phyloP scores from a whole-genome alignment of 2,113 vertebrate genomes.

The Mus pahari region DNA sequence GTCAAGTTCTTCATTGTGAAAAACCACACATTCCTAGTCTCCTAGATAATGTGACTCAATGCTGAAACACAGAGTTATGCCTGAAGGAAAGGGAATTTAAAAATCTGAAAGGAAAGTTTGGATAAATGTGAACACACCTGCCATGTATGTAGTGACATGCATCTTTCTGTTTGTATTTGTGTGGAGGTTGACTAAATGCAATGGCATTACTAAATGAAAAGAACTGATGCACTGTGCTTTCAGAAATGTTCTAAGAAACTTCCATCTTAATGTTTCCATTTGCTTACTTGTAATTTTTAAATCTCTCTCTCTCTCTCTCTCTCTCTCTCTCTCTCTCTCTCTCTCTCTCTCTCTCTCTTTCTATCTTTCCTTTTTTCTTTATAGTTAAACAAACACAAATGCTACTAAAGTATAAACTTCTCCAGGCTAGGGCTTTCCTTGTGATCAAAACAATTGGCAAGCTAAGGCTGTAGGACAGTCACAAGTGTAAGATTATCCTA shows the following conservation, averaged over 20 bases:
- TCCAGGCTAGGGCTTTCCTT: background rate
- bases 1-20: slow-evolving; percentile 61
- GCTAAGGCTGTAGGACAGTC: too few relatives aligned
- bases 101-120: background rate
- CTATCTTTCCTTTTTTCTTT: too few relatives aligned
- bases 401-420: background rate
- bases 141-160: background rate
- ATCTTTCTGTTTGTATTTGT: background rate
- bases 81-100: background rate
- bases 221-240: background rate
- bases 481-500: background rate
- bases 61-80: slow-evolving; percentile 18
- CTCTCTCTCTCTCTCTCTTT: too few relatives aligned
- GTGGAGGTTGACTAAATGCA: background rate
- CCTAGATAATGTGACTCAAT: slow-evolving; percentile 41
- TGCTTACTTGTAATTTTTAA: background rate
- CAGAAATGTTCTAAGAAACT: background rate
- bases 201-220: background rate
- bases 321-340: background rate
- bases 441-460: background rate
- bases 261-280: background rate
- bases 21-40: slow-evolving; percentile 46
- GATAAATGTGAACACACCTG: background rate
- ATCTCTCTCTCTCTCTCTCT: background rate
- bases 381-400: background rate